These are phyloP conservation scores for Aplocera efformata DNA, from an alignment of 2,888 invertebrate genomes.

Conservation along the genomic window DNA sequence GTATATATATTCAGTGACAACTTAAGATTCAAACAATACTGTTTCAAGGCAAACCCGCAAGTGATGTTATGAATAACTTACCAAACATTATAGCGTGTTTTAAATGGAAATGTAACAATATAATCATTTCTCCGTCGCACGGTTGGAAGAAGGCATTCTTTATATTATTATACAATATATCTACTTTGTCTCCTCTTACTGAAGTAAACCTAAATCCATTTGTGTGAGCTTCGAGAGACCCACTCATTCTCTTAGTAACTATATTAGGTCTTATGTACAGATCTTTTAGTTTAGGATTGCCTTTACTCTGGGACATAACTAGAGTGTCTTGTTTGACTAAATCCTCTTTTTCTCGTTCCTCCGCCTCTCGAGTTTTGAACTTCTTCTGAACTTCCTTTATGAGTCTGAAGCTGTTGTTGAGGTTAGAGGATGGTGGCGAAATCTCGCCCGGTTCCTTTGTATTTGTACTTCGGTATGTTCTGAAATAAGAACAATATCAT, in stretches of 20 bases:
- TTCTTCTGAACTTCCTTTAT: slow-evolving; percentile 99
- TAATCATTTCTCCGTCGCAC: slow-evolving; percentile 99
- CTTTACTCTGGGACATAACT: slow-evolving; percentile 95
- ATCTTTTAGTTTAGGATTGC: slow-evolving; percentile 98
- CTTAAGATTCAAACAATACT: too few relatives aligned
- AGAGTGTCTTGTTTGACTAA: slow-evolving; percentile 99
- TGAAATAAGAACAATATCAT: slow-evolving; percentile 44
- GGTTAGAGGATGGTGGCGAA: slow-evolving; percentile 95
- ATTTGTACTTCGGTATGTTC: slow-evolving; percentile 98
- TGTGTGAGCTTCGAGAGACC: slow-evolving; percentile 95
- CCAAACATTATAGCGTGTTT: slow-evolving; percentile 99
- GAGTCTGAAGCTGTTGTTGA: slow-evolving; percentile 97
- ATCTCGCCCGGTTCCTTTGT: slow-evolving; percentile 98
- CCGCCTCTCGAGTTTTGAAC: slow-evolving; percentile 98
- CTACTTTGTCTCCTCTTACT: slow-evolving; percentile 99
- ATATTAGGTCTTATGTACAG: slow-evolving; percentile 99
- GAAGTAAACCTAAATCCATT: slow-evolving; percentile 99
- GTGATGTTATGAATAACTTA: slow-evolving; percentile 47
- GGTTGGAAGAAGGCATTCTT: slow-evolving; percentile 99
- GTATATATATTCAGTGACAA: too few relatives aligned
- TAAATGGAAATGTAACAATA: slow-evolving; percentile 98
- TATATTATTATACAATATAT: slow-evolving; percentile 99
- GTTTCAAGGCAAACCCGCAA: too few relatives aligned
- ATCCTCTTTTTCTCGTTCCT: slow-evolving; percentile 99
- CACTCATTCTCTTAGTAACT: slow-evolving; percentile 97